phyloP scores from a whole-genome alignment of 2,888 invertebrate species.

The Limnephilus marmoratus region DNA sequence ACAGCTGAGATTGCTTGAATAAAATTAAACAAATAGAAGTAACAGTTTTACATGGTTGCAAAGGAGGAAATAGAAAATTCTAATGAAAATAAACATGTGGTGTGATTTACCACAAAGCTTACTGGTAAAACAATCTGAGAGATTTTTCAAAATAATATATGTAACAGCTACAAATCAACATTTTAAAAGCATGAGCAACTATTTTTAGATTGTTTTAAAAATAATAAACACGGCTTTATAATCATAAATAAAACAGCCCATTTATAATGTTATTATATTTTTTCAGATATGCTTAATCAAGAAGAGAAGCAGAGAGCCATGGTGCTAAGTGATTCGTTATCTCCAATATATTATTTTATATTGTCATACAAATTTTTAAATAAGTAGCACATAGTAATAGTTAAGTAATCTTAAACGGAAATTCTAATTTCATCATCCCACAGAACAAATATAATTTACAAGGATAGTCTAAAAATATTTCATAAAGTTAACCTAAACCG shows the following conservation, averaged over 20 bases:
- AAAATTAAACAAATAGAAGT: neutral
- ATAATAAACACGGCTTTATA: neutral
- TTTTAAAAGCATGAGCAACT: neutral
- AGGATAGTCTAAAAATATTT: constrained; percentile 31
- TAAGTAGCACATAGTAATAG: constrained; percentile 15
- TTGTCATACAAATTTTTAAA: constrained; percentile 37
- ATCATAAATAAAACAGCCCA: constrained; percentile 6
- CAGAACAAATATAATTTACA: constrained; percentile 34
- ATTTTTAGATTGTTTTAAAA: neutral
- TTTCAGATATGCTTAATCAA: constrained; percentile 60
- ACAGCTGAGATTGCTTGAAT: neutral
- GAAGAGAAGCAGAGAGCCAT: constrained; percentile 31
- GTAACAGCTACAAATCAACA: neutral
- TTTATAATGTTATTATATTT: constrained; percentile 46
- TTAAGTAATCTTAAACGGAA: constrained; percentile 35
- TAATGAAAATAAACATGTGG: neutral
- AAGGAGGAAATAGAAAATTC: neutral
- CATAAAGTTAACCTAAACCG: constrained; percentile 46
- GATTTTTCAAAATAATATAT: constrained; percentile 7
- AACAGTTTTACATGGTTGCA: too few relatives aligned
- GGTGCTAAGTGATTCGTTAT: constrained; percentile 48
- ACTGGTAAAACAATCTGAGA: neutral
- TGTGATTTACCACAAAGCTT: neutral
- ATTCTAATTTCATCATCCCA: constrained; percentile 17
- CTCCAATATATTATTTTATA: constrained; percentile 46